Conservation (phyloP, 2,797 vertebrate genomes). For the Pangasius djambal region DNA sequence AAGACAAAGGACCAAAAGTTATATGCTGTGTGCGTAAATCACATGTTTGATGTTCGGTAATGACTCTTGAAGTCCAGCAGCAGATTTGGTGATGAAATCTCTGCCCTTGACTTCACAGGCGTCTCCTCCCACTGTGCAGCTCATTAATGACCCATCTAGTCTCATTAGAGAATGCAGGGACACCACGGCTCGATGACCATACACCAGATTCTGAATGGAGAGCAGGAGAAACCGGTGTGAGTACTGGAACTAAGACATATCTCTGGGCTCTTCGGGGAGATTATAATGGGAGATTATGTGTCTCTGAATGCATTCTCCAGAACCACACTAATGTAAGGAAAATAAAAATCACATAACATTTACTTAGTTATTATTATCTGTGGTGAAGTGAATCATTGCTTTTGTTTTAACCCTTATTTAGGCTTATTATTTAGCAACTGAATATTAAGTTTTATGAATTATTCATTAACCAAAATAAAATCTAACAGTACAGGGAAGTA, state of each 20-base stretch:
- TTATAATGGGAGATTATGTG: conserved; percentile 67
- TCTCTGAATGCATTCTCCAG: neutral
- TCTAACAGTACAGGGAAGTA: neutral
- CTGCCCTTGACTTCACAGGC: conserved; percentile 77
- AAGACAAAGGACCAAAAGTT: neutral
- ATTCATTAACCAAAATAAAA: conserved; percentile 1
- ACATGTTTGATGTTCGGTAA: conserved; percentile 73
- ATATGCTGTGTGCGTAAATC: conserved; percentile 55
- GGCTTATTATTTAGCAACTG: neutral
- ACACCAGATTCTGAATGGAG: conserved; percentile 50
- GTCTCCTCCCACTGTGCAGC: conserved; percentile 70
- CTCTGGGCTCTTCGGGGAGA: conserved; percentile 60
- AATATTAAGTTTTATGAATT: neutral
- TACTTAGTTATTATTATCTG: neutral
- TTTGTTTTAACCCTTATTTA: neutral
- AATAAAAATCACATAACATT: neutral
- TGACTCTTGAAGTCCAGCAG: conserved; percentile 75
- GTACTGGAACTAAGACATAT: conserved; percentile 63
- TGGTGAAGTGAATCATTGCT: neutral
- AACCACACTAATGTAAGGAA: neutral
- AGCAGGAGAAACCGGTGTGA: conserved; percentile 71
- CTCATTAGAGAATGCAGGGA: conserved; percentile 72
- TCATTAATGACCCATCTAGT: conserved; percentile 77
- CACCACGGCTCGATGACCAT: conserved; percentile 62
- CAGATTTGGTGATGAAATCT: conserved; percentile 71